phyloP scores from a whole-genome alignment of 2,888 invertebrate species.

The Didymodactylos carnosus region DNA sequence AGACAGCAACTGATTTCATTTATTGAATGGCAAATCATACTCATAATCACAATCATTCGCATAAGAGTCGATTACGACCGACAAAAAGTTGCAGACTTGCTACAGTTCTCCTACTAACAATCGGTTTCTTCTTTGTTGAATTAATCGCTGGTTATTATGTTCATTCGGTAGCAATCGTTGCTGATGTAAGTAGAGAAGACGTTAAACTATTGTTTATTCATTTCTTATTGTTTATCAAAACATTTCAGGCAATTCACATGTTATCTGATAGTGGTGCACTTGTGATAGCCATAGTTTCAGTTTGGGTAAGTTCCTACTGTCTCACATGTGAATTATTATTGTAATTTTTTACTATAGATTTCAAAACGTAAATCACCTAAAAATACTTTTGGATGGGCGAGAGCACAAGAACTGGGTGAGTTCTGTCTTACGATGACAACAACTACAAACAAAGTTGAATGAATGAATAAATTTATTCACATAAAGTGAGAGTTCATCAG shows the following conservation, averaged over 20 bases:
- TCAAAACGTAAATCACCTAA: conserved; percentile 3
- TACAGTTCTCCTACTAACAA: conserved; percentile 73
- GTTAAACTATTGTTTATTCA: too few species aligned
- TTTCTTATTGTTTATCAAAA: too few species aligned
- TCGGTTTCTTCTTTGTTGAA: conserved; percentile 80
- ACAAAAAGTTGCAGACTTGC: conserved; percentile 21
- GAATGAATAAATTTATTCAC: too few species aligned
- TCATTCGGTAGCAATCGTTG: conserved; percentile 85
- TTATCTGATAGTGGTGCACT: conserved; percentile 88
- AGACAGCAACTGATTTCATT: too few species aligned
- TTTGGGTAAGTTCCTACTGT: not conserved
- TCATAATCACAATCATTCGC: not conserved
- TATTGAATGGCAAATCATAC: not conserved
- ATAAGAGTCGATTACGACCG: not conserved
- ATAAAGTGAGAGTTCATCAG: too few species aligned
- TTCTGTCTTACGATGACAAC: too few species aligned
- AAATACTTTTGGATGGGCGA: conserved; percentile 17
- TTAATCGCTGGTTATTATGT: conserved; percentile 87
- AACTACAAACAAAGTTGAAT: too few species aligned
- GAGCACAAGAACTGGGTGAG: too few species aligned
- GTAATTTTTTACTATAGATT: not conserved
- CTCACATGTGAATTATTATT: too few species aligned
- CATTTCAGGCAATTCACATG: conserved; percentile 99
- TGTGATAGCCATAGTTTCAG: conserved; percentile 76
- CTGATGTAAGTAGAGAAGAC: too few species aligned